Percentiles rank a stretch among this genome's conserved stretches.
These are phyloP conservation scores for Natrix natrix DNA, from an alignment of 2,797 vertebrate genomes.

Conservation along the genomic window DNA sequence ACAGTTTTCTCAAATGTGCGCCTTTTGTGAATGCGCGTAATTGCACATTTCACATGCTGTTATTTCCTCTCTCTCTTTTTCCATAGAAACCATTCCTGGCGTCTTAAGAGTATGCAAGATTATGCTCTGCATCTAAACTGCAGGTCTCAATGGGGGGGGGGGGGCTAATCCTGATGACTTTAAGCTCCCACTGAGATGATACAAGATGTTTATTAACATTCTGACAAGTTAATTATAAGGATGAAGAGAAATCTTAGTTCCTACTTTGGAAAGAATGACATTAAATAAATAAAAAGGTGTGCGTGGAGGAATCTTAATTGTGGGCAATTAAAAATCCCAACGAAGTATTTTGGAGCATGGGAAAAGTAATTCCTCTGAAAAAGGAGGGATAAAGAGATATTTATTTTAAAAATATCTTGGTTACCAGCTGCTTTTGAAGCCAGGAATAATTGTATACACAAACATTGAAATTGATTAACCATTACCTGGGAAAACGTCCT, in stretches of 20 bases:
- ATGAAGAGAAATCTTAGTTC: constrained; percentile 44
- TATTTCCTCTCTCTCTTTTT: background rate
- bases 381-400: background rate
- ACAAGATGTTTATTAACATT: constrained; percentile 60
- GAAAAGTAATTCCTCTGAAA: background rate
- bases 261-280: constrained; percentile 49
- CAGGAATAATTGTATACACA: background rate
- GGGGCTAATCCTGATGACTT: constrained; percentile 54
- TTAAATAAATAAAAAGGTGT: constrained; percentile 45
- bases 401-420: background rate
- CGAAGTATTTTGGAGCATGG: background rate
- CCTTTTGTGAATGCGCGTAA: background rate
- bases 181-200: constrained; percentile 64
- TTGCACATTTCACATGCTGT: background rate
- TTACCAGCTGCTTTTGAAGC: background rate
- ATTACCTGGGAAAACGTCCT: background rate
- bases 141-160: constrained; percentile 30
- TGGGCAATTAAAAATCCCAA: constrained; percentile 21
- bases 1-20: background rate
- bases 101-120: constrained; percentile 12
- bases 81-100: background rate
- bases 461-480: background rate
- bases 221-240: constrained; percentile 68
- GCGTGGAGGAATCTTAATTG: constrained; percentile 27
- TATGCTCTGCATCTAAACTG: constrained; percentile 38